Percentiles rank a stretch among this genome's conserved stretches.
Evolutionary conservation across 2,888 invertebrate genomes (phyloP).

Genomic region (Aelia acuminata): DNA sequence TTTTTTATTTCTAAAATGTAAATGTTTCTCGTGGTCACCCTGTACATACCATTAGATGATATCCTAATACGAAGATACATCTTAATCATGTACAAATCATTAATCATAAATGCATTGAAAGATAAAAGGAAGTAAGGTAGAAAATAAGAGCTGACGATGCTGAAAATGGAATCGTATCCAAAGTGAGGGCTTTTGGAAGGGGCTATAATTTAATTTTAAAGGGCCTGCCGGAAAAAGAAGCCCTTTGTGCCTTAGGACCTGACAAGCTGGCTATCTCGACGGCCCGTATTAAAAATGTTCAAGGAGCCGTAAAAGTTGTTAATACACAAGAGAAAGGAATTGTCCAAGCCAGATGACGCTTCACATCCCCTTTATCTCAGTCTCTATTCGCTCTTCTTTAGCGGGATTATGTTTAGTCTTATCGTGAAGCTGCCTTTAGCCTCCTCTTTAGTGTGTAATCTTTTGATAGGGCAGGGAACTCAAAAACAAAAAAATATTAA

Average conservation of each 20-base stretch:
- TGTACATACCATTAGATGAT: not conserved
- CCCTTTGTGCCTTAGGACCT: constrained; percentile 10
- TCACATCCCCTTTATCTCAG: not conserved
- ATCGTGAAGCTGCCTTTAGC: not conserved
- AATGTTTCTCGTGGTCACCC: too few relatives aligned
- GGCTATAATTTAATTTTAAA: constrained; percentile 49
- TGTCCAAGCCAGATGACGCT: constrained; percentile 47
- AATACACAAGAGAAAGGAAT: constrained; percentile 49
- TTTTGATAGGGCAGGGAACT: not conserved
- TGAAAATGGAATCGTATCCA: constrained; percentile 33
- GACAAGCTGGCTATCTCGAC: constrained; percentile 41
- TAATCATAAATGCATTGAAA: not conserved
- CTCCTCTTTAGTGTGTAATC: not conserved
- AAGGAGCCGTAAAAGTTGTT: constrained; percentile 50
- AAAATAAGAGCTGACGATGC: not conserved
- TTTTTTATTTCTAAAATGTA: too few relatives aligned
- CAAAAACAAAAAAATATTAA: too few relatives aligned
- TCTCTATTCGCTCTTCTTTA: not conserved
- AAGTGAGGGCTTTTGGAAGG: constrained; percentile 19
- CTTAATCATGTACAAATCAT: not conserved
- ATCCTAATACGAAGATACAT: not conserved
- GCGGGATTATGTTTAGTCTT: not conserved
- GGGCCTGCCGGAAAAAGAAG: not conserved
- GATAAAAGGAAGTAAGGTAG: not conserved
- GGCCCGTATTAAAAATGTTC: constrained; percentile 52